Evolutionary conservation across 2,797 vertebrate genomes (phyloP).

Genomic region (Sebastes steindachneri): DNA sequence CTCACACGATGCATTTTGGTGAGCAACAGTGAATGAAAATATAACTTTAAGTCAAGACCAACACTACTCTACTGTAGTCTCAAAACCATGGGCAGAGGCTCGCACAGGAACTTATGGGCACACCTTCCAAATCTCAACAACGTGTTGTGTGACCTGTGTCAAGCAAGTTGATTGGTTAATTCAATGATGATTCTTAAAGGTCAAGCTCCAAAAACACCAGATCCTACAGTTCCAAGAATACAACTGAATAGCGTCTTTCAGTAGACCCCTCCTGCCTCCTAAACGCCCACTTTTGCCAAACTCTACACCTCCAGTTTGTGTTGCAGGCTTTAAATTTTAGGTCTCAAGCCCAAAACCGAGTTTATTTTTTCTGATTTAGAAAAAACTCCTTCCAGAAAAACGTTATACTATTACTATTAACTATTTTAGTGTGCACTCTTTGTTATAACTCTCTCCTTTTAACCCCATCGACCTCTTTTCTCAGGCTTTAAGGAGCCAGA

Average conservation of each 20-base stretch:
- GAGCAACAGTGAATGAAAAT: background rate
- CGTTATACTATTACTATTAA: background rate
- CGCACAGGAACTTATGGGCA: background rate
- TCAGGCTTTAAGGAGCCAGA: conserved; percentile 85
- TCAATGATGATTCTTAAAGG: background rate
- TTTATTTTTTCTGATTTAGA: background rate
- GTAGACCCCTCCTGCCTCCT: background rate
- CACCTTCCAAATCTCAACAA: background rate
- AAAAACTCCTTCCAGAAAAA: background rate
- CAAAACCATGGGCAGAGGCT: background rate
- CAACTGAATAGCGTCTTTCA: background rate
- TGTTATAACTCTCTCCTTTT: background rate
- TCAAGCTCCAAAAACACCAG: background rate
- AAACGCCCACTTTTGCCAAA: background rate
- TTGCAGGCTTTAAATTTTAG: background rate
- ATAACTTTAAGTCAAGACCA: background rate
- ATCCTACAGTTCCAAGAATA: background rate
- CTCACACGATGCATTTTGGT: background rate
- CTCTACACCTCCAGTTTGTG: background rate
- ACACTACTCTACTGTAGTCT: background rate
- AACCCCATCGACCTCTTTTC: background rate
- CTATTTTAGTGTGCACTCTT: background rate
- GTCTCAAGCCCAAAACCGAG: background rate
- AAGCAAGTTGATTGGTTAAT: background rate
- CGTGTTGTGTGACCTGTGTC: background rate